Percentiles rank a stretch among this genome's conserved stretches.
phyloP scores from a whole-genome alignment of 2,888 invertebrate genomes.

The Tenthredo mesomela region DNA sequence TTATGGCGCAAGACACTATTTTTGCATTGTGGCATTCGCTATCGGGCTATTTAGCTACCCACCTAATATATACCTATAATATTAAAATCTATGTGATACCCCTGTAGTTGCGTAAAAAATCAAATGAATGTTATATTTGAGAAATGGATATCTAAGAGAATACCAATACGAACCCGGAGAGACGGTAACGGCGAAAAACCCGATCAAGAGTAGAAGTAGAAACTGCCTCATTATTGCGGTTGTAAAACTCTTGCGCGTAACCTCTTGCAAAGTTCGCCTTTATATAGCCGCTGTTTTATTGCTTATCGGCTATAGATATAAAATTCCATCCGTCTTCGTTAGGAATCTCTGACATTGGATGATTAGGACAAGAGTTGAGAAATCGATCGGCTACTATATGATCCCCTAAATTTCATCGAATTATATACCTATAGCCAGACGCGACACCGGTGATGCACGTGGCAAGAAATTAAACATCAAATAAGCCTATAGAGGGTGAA shows the following conservation, averaged over 20 bases:
- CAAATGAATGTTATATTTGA: not conserved
- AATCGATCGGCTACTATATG: not conserved
- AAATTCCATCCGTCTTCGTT: conserved; percentile 23
- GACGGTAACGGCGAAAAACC: not conserved
- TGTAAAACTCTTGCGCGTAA: not conserved
- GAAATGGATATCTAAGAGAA: not conserved
- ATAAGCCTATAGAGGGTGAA: no score
- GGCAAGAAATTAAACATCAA: no score
- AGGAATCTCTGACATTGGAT: not conserved
- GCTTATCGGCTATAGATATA: conserved; percentile 5
- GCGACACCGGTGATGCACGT: not conserved
- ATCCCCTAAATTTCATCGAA: no score
- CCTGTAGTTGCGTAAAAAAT: not conserved
- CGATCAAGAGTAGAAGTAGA: conserved; percentile 21
- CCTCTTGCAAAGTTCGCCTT: not conserved
- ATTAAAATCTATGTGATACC: no score
- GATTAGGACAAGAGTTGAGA: not conserved
- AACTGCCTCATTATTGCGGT: not conserved
- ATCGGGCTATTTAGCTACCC: not conserved
- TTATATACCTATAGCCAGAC: not conserved
- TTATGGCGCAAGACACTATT: no score
- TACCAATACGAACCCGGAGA: conserved; percentile 10
- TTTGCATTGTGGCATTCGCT: not conserved
- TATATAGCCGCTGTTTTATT: conserved; percentile 15
- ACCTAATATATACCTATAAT: no score